Base-by-base conservation (phyloP, 2,888 invertebrate genomes). In the Pediacus dermestoides region DNA sequence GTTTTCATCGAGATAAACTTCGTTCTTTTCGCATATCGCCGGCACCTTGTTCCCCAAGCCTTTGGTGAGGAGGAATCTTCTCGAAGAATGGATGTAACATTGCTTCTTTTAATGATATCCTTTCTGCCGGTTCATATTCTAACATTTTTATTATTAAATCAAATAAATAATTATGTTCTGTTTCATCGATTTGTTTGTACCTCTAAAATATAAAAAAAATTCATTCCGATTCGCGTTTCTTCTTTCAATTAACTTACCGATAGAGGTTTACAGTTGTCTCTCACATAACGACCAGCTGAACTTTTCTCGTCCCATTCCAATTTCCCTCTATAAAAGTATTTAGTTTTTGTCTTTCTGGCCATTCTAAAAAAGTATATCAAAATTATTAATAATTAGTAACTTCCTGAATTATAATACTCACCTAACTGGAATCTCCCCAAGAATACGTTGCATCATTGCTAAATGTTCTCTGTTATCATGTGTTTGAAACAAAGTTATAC, bases 401-500 rank as follows among this genome's bases (percentile, higher is more conserved):
- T 8, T 22, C 14, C 8, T 15, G 13, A n/a, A n/a, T n/a, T n/a
- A n/a, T 13, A 39, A 34, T 4, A 26, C 68, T 67, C 71, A 91
- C 93, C 95, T 84, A 74, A 88, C 88, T 34, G 99, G 97, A 67
- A 99, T 85, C 55, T 91, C 85, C 44, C 99, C 97, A 45, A 99
- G 78, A 61, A 99, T 97, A 59, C 96, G 77, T 73, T 99, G 96
- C 99, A 99, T 99, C 97, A 99, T 99, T 54, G 99, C 99, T 66
- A 99, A 80, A 76, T 99, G 99, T 70, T 99, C 99, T 53, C 94
- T 82, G 75, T 99, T 99, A 74, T 99, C 97, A 73, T 99, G 99
- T 22, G 99, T 99, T 81, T 99, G 95, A 79, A 99, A 99, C 55
- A 99, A 79, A 45, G 97, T 97, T 65, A 93, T 92, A 57, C 97